Percentiles rank a stretch among this genome's conserved stretches.
phyloP scores from a whole-genome alignment of 2,113 vertebrate species.

The Grammomys surdaster region DNA sequence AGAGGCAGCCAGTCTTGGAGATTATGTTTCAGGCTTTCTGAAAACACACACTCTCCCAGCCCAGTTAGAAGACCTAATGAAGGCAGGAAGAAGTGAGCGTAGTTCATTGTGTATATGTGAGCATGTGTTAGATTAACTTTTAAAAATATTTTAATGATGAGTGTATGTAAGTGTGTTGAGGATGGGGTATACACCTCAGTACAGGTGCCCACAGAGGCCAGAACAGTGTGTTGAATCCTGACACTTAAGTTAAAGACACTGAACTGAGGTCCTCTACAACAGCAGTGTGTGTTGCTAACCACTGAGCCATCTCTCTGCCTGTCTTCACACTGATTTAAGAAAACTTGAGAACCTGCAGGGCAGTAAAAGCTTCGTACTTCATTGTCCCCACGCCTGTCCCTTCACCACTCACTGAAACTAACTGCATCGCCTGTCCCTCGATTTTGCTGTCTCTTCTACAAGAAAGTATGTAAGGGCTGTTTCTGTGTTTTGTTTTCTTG shows the following conservation, averaged over 20 bases:
- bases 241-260: not conserved
- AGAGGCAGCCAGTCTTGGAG: not conserved
- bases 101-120: not conserved
- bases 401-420: not conserved
- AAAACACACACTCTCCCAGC: not conserved
- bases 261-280: not conserved
- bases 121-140: not conserved
- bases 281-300: not conserved
- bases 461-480: not conserved
- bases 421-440: not conserved
- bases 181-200: not conserved
- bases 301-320: not conserved
- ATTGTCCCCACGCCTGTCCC: not conserved
- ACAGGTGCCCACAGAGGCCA: not conserved
- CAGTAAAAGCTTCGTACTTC: not conserved
- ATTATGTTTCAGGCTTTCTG: not conserved
- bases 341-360: not conserved
- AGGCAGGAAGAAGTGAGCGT: not conserved
- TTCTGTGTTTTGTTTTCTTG: not conserved
- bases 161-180: not conserved
- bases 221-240: not conserved
- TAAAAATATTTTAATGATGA: not conserved
- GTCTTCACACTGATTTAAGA: not conserved
- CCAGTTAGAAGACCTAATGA: not conserved
- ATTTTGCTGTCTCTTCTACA: not conserved